Percentiles rank a stretch among this genome's conserved stretches.
Evolutionary conservation across 2,113 vertebrate species (phyloP).

Genomic region (Odontesthes bonariensis): DNA sequence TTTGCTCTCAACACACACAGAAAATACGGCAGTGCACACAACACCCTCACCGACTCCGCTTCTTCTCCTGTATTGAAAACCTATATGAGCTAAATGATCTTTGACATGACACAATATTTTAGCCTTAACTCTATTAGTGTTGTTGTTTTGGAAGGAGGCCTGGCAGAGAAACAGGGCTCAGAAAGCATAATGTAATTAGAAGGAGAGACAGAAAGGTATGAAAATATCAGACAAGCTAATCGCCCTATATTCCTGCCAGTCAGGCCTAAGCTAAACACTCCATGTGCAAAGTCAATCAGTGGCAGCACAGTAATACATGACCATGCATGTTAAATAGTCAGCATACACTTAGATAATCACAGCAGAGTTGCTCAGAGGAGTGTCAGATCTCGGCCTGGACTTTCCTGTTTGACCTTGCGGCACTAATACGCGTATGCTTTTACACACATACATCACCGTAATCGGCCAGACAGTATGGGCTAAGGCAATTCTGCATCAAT

Average conservation of each 20-base stretch:
- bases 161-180: constrained; percentile 71
- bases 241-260: constrained; percentile 60
- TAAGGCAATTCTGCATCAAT: background rate
- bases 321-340: constrained; percentile 2
- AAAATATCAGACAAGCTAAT: constrained; percentile 76
- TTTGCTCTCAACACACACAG: constrained; percentile 6
- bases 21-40: constrained; percentile 4
- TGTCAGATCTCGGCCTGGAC: constrained; percentile 35
- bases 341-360: constrained; percentile 31
- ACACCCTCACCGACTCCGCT: background rate
- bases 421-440: constrained; percentile 48
- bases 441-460: constrained; percentile 6
- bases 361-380: constrained; percentile 17
- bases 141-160: constrained; percentile 76
- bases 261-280: constrained; percentile 60
- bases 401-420: constrained; percentile 66
- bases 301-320: constrained; percentile 1
- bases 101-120: constrained; percentile 73
- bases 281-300: constrained; percentile 42
- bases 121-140: constrained; percentile 77
- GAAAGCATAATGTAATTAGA: constrained; percentile 79
- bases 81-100: constrained; percentile 73
- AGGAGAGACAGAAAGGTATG: constrained; percentile 44
- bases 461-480: constrained; percentile 29
- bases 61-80: constrained; percentile 50